Evolutionary conservation across 2,113 vertebrate genomes (phyloP).

Genomic region (Ceyx margarethae): DNA sequence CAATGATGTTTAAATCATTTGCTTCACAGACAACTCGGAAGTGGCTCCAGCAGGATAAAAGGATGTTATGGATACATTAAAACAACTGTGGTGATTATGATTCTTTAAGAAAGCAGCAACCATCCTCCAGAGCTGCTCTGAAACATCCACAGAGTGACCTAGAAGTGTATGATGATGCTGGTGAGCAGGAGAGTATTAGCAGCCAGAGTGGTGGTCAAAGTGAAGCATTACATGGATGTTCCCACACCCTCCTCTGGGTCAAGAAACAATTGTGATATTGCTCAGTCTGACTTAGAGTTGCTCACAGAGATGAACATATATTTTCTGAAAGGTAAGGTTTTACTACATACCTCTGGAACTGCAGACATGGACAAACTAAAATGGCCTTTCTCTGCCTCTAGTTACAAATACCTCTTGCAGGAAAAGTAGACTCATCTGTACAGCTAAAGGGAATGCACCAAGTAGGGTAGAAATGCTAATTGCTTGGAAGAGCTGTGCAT

Average conservation of each 20-base stretch:
- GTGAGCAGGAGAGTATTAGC: conserved; percentile 66
- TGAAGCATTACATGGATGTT: too few relatives aligned
- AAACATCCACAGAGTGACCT: conserved; percentile 67
- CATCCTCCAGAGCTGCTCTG: background rate
- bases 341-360: background rate
- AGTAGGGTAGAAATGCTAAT: background rate
- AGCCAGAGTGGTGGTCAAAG: background rate
- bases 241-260: too few relatives aligned
- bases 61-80: conserved; percentile 91
- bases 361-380: background rate
- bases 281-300: background rate
- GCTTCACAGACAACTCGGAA: conserved; percentile 90
- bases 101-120: conserved; percentile 77
- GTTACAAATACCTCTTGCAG: background rate
- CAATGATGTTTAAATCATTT: conserved; percentile 87
- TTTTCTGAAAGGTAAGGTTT: background rate
- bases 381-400: background rate
- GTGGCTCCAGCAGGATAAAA: conserved; percentile 86
- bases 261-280: background rate
- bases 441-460: background rate
- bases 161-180: conserved; percentile 90
- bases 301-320: background rate
- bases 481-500: background rate
- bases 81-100: conserved; percentile 87
- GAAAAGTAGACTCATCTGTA: background rate